Percentiles rank a stretch among this genome's conserved stretches.
Conservation (phyloP, 2,113 vertebrate species). For the Callopanchax toddi region DNA sequence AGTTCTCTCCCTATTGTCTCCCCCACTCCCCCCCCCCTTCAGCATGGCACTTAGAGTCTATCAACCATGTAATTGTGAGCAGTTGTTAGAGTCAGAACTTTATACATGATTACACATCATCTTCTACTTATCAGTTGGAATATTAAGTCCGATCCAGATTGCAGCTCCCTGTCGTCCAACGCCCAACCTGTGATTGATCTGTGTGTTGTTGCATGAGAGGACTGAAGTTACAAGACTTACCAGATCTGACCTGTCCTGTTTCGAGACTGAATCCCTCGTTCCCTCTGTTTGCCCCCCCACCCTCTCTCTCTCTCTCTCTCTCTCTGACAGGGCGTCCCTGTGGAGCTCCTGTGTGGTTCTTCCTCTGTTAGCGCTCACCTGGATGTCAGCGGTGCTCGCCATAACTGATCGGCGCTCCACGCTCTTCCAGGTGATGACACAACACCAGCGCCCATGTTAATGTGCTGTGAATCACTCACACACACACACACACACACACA, state of each 20-base stretch:
- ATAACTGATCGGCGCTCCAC: slow-evolving; percentile 97
- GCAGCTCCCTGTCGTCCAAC: slow-evolving; percentile 31
- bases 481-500: not conserved
- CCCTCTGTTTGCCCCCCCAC: slow-evolving; percentile 14
- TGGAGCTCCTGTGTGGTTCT: slow-evolving; percentile 82
- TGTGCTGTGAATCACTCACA: not conserved
- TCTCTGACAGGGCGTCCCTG: slow-evolving; percentile 69
- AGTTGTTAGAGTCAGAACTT: slow-evolving; percentile 57
- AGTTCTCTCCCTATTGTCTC: slow-evolving; percentile 33
- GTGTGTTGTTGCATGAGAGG: slow-evolving; percentile 14
- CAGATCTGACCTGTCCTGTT: slow-evolving; percentile 28
- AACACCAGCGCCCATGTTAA: not conserved
- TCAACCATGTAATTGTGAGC: slow-evolving; percentile 64
- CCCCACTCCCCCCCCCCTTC: slow-evolving; percentile 23
- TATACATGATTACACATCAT: slow-evolving; percentile 66
- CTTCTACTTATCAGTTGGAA: slow-evolving; percentile 49
- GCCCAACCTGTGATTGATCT: slow-evolving; percentile 22
- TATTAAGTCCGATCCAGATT: slow-evolving; percentile 46
- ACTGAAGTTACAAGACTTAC: slow-evolving; percentile 28
- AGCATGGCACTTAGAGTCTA: slow-evolving; percentile 49
- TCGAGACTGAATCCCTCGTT: slow-evolving; percentile 50
- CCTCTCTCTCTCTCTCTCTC: slow-evolving; percentile 11
- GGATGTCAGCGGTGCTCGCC: slow-evolving; percentile 99
- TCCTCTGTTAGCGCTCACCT: slow-evolving; percentile 96
- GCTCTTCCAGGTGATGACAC: slow-evolving; percentile 87